Conservation (phyloP, 2,113 vertebrate genomes). For the Mobula hypostoma region DNA sequence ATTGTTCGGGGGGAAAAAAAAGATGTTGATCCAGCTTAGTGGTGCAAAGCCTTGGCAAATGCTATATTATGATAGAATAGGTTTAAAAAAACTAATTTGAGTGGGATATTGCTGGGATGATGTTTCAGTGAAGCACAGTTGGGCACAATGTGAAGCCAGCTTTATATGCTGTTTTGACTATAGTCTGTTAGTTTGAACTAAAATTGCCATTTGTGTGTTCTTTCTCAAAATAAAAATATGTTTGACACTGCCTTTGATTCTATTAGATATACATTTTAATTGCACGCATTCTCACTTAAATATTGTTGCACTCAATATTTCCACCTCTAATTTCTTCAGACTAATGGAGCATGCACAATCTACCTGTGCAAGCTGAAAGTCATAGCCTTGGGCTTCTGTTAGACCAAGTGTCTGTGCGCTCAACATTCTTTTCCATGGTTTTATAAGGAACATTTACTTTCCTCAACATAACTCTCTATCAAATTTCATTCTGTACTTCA, state of each 20-base stretch:
- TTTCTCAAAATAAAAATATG: not conserved
- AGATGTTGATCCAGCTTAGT: not conserved
- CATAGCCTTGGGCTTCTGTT: no score
- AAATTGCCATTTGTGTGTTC: not conserved
- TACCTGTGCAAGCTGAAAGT: no score
- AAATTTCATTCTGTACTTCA: not conserved
- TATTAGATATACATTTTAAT: no score
- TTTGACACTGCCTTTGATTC: no score
- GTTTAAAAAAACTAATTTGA: not conserved
- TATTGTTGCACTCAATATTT: no score
- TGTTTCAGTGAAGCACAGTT: not conserved
- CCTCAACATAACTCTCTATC: not conserved
- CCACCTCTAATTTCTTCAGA: not conserved
- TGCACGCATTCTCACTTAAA: not conserved
- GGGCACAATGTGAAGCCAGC: not conserved
- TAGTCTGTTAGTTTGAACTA: not conserved
- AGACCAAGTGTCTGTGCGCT: not conserved
- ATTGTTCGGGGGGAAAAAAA: no score
- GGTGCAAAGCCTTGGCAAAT: not conserved
- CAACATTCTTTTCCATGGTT: not conserved
- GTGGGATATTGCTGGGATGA: not conserved
- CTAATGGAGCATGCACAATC: not conserved
- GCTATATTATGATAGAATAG: not conserved
- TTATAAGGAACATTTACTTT: not conserved
- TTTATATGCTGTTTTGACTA: not conserved